A percentile compares a stretch with the other conserved stretches of the same genome.
phyloP scores from a whole-genome alignment of 2,888 invertebrate genomes.

The Hemicrepidius hirtus region DNA sequence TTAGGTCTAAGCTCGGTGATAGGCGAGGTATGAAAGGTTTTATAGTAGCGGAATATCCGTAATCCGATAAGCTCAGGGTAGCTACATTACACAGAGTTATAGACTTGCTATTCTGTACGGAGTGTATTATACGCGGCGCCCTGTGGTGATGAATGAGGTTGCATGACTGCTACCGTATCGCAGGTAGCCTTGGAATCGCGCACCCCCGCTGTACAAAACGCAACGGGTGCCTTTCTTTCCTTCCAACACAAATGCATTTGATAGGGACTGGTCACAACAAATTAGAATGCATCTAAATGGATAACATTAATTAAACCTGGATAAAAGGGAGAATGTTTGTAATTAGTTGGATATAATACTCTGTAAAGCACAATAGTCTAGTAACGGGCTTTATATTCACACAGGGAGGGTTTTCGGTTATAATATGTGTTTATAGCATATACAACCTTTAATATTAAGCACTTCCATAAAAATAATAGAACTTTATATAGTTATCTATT shows the following conservation, averaged over 20 bases:
- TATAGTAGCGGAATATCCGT: conserved; percentile 47
- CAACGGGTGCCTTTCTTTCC: conserved; percentile 26
- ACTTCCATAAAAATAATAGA: no score
- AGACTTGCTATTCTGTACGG: conserved; percentile 46
- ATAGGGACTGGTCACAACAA: conserved; percentile 12
- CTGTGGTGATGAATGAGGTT: conserved; percentile 51
- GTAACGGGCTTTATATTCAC: background rate
- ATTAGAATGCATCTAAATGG: conserved; percentile 13
- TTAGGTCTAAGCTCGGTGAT: conserved; percentile 42
- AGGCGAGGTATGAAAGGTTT: conserved; percentile 50
- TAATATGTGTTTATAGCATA: background rate
- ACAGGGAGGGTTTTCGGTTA: background rate
- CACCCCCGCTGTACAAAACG: conserved; percentile 31
- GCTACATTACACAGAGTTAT: conserved; percentile 51
- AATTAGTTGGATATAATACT: conserved; percentile 41
- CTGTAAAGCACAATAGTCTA: conserved; percentile 18
- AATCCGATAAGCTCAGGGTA: conserved; percentile 51
- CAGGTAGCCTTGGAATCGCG: conserved; percentile 36
- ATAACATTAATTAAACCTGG: conserved; percentile 34
- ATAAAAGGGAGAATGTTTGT: conserved; percentile 29
- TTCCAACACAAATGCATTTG: conserved; percentile 21
- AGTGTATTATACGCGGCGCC: conserved; percentile 51
- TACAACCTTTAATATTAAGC: no score
- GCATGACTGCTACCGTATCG: conserved; percentile 43
- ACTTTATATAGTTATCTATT: no score